Evolutionary conservation across 1,140 invertebrate species (phyloP).

Genomic region (Calliphora vicina): DNA sequence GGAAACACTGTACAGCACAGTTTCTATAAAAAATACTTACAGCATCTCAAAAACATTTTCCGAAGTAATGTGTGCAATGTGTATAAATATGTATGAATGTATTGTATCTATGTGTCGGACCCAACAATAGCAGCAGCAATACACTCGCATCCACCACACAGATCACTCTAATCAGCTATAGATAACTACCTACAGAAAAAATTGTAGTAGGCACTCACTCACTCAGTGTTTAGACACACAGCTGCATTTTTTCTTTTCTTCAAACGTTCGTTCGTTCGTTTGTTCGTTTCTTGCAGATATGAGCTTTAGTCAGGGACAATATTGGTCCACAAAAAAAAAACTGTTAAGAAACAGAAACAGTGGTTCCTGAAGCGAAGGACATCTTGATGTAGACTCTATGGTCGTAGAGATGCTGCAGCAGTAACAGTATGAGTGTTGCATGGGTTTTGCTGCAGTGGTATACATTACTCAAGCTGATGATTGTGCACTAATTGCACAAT

Average conservation of each 20-base stretch:
- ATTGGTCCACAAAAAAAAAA: background rate
- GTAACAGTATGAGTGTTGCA: too few relatives aligned
- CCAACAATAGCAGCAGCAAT: background rate
- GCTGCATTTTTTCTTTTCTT: background rate
- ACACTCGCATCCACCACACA: background rate
- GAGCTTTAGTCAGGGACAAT: slow-evolving; percentile 18
- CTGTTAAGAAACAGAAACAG: slow-evolving; percentile 10
- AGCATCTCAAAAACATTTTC: slow-evolving; percentile 3
- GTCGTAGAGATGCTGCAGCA: background rate
- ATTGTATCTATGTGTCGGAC: background rate
- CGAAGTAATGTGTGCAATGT: background rate
- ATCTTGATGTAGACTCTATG: slow-evolving; percentile 7
- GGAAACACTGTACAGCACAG: too few relatives aligned
- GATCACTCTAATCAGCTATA: slow-evolving; percentile 24
- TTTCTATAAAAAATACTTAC: too few relatives aligned
- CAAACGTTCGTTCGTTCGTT: background rate
- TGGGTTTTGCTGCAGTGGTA: slow-evolving; percentile 14
- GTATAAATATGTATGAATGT: too few relatives aligned
- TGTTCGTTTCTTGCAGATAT: background rate
- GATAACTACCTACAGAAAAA: slow-evolving; percentile 29
- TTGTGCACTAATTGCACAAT: slow-evolving; percentile 35
- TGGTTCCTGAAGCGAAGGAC: slow-evolving; percentile 30
- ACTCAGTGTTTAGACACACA: background rate
- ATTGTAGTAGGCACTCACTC: slow-evolving; percentile 22
- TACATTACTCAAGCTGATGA: slow-evolving; percentile 26